Evolutionary conservation across 1,140 invertebrate species (phyloP), one percentile per base, ranked within the genome.

Genomic region (Drosophila pallidifrons): DNA sequence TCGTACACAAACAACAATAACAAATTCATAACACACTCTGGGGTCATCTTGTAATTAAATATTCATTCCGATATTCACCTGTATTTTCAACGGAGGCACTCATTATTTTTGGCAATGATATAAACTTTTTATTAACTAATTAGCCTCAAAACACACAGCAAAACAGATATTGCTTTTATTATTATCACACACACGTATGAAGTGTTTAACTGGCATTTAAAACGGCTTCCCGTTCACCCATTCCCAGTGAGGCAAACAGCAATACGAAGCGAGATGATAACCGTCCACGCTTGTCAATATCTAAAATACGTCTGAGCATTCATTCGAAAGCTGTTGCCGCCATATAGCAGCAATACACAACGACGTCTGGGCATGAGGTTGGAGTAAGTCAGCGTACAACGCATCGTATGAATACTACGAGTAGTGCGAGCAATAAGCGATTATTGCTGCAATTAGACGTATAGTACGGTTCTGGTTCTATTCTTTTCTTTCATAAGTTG

Each of bases 241-340:
- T 49, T 20, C 46, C 46, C 7, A 49, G 7, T 10, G 1, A 25
- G 2, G 11, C 49, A 49, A 35, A 35, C 47, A 10, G 57, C 32
- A n/a, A 52, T 35, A 30, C 28, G 51, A 51, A 32, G 35, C 10
- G 54, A 57, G 15, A 10, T 15, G 30, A 38, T 13, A 4, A 16
- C 13, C 76, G 72, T 82, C 82, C 58, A 49, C 41, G 49, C 76
- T 69, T 45, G 68, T 66, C 79, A 71, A 88, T 79, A 68, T 49
- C 77, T 77, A 1, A 80, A 87, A 80, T 82, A 79, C 77, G 72
- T 88, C 76, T 87, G 83, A 74, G 55, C 54, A 35, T 66, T 49
- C 35, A 46, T 41, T 57, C 49, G 63, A 68, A 77, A 75, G 82
- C 81, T 76, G 15, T 47, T 20, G 5, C 72, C 8, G 13, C 47